These are phyloP conservation scores for Neoniphon sammara DNA, from an alignment of 2,797 vertebrate genomes.

Conservation along the genomic window DNA sequence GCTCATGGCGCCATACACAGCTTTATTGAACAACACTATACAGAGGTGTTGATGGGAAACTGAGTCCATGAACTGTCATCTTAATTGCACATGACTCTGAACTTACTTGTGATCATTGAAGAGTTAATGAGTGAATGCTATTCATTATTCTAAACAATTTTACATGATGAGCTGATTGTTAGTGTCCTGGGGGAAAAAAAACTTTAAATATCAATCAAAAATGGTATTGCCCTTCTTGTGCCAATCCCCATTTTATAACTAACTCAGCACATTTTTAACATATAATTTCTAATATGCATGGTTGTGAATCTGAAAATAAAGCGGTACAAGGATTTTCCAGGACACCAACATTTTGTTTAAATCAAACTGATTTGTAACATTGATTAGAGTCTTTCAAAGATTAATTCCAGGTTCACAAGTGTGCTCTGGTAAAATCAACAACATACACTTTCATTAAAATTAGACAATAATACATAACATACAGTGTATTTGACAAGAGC, in stretches of 20 bases:
- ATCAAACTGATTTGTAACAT: conserved; percentile 62
- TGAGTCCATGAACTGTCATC: conserved; percentile 33
- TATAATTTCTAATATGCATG: background rate
- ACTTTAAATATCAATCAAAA: background rate
- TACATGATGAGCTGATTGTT: conserved; percentile 15
- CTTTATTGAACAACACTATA: conserved; percentile 74
- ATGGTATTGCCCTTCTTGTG: background rate
- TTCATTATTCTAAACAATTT: conserved; percentile 19
- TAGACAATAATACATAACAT: conserved; percentile 69
- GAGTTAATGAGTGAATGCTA: conserved; percentile 27
- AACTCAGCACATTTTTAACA: background rate
- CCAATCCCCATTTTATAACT: conserved; percentile 4
- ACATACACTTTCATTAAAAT: conserved; percentile 69
- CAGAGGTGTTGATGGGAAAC: conserved; percentile 66
- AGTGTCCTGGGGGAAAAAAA: background rate
- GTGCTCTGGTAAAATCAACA: conserved; percentile 64
- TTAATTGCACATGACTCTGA: conserved; percentile 38
- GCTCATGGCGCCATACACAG: conserved; percentile 62
- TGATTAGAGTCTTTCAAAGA: conserved; percentile 52
- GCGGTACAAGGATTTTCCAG: conserved; percentile 22
- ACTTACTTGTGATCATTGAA: conserved; percentile 40
- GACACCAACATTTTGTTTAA: conserved; percentile 50
- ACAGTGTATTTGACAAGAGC: conserved; percentile 71
- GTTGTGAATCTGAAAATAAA: conserved; percentile 32
- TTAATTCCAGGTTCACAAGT: conserved; percentile 60